Base-by-base conservation (phyloP, 2,797 vertebrate species). In the Notoglanidium macrostoma region DNA sequence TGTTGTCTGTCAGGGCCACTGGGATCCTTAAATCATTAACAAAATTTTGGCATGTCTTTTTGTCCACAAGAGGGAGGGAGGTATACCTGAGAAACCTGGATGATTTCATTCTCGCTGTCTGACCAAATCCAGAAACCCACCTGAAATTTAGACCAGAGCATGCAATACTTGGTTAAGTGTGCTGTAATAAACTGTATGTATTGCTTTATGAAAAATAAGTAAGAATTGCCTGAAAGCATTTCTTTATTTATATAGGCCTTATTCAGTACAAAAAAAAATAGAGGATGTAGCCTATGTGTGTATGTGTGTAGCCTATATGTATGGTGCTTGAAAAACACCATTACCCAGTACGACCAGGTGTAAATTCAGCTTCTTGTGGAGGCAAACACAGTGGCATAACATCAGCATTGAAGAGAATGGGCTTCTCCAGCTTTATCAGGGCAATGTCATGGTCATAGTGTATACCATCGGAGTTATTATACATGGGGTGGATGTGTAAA, bases 321-420 rank as follows among this genome's bases (percentile, higher is more conserved):
- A 29, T 15, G n/a, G 26, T 78, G 44, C 32, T 85, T 32, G 9
- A 5, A n/a, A 46, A 85, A 74, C 32, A 15, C 44, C 81, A 85
- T 92, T 91, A 95, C 95, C 95, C 95, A 5, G 89, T 83, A 0
- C 15, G 10, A 0, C 88, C 89, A 19, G 83, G 55, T 2, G 0
- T 0, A 15, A 93, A 93, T 61, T 86, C 49, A 1, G 68, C 88
- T 0, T 72, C 84, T 0, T 88, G 63, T 85, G 86, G 29, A 84
- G 94, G 94, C 84, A 95, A 89, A 92, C 95, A 95, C 17, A 95
- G 29, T 0, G 95, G 95, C 94, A 95, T 95, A 5, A 95, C 4
- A 35, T 88, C 72, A 59, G 90, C 23, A 3, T 63, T 0, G 83
- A 94, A 95, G 3, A 92, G 93, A 86, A 95, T 26, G 0, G 90